phyloP scores from a whole-genome alignment of 2,113 vertebrate species.

The Naja naja region DNA sequence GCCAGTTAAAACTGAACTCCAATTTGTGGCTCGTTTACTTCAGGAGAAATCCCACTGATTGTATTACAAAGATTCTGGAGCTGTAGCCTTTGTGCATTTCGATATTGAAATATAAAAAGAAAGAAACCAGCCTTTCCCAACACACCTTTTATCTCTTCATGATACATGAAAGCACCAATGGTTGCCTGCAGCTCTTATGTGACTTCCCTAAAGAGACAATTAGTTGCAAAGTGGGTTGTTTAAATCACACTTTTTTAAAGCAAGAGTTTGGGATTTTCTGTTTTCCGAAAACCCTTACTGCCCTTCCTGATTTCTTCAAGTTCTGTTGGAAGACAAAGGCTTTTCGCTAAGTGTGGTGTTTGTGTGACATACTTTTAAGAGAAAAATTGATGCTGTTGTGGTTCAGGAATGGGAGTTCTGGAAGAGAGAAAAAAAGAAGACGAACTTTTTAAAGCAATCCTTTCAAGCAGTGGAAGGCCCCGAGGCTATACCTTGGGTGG shows the following conservation, averaged over 20 bases:
- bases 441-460: background rate
- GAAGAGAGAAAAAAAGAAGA: background rate
- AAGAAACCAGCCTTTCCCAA: background rate
- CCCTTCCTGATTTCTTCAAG: background rate
- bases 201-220: background rate
- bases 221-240: background rate
- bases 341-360: background rate
- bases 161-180: background rate
- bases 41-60: background rate
- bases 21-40: background rate
- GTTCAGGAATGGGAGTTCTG: background rate
- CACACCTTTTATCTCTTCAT: background rate
- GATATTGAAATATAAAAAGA: background rate
- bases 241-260: background rate
- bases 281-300: background rate
- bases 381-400: background rate
- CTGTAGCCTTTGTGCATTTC: background rate
- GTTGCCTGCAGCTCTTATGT: background rate
- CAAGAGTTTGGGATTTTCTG: background rate
- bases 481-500: background rate
- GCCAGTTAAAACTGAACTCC: background rate
- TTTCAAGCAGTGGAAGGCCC: background rate
- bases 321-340: background rate
- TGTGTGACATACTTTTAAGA: background rate
- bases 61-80: background rate